Base-by-base conservation (phyloP, 2,888 invertebrate genomes). In the Leptinotarsa juncta region DNA sequence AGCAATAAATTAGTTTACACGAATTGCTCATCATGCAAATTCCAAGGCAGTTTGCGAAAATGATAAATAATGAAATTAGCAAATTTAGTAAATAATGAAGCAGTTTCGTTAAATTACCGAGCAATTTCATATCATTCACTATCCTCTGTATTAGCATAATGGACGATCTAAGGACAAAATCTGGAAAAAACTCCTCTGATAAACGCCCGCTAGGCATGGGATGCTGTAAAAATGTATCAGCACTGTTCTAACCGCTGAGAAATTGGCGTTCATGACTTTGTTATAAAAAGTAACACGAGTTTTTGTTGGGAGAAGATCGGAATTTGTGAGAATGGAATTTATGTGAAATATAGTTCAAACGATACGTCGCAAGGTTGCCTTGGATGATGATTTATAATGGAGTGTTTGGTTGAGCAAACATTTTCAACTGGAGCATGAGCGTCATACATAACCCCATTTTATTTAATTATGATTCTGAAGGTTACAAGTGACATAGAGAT, bases 21-120 rank as follows among this genome's bases (percentile, higher is more conserved):
- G 20, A 20, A 23, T 1, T 62, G n/a, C 62, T 62, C 62, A 62
- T 42, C 62, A 62, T 62, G 62, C 62, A 62, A 62, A 50, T 67
- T 51, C n/a, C 66, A 66, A 66, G 50, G 48, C 23, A 66, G 66
- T 66, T 66, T 66, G 66, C 66, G 67, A 67, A 26, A 67, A 51
- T 67, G 67, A 67, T 67, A 32, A 51, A 67, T 66, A 51, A 49
- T 53, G 50, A 26, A 67, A 16, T 53, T 51, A 53, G 26, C 67
- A 67, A 67, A 67, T 67, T 67, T 18, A 51, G 49, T 53, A 67
- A 67, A 67, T 67, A 67, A 67, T 67, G 51, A 26, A 67, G 51
- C 51, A 10, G 32, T 62, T 62, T 62, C 62, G 32, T 42, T 32
- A 42, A 62, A 62, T 62, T 62, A 62, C 62, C 42, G 62, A 62